Conservation (phyloP, 2,797 vertebrate genomes). For the Spatula versicolor region DNA sequence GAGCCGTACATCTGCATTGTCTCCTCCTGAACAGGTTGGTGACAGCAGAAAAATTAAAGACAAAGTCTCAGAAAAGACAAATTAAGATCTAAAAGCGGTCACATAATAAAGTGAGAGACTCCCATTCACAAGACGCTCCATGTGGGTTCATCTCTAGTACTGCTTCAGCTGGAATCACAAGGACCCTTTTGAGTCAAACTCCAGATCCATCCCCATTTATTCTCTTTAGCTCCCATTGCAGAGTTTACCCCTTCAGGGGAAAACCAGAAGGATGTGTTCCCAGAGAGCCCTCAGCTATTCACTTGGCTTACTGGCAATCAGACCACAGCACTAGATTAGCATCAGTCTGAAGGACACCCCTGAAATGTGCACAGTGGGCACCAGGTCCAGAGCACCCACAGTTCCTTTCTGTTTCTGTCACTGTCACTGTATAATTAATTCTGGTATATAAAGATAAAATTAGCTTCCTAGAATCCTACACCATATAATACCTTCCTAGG, state of each 20-base stretch:
- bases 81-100: not conserved
- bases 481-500: not conserved
- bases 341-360: not conserved
- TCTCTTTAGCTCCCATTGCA: not conserved
- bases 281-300: not conserved
- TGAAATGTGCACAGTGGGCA: rapidly evolving
- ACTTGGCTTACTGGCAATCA: not conserved
- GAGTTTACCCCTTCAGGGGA: not conserved
- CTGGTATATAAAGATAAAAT: not conserved
- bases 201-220: not conserved
- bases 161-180: not conserved
- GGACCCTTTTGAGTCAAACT: not conserved
- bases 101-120: not conserved
- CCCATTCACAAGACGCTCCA: not conserved
- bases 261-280: not conserved
- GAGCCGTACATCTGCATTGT: not conserved
- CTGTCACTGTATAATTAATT: not conserved
- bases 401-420: not conserved
- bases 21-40: not conserved
- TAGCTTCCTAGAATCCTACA: not conserved
- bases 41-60: not conserved
- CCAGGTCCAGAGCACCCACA: rapidly evolving
- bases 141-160: not conserved
- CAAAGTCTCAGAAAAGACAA: not conserved
- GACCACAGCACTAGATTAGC: not conserved